Percentiles rank a stretch among this genome's conserved stretches.
These are phyloP conservation scores for Chrysopilus asiliformis DNA, from an alignment of 2,888 invertebrate genomes.

Conservation along the genomic window DNA sequence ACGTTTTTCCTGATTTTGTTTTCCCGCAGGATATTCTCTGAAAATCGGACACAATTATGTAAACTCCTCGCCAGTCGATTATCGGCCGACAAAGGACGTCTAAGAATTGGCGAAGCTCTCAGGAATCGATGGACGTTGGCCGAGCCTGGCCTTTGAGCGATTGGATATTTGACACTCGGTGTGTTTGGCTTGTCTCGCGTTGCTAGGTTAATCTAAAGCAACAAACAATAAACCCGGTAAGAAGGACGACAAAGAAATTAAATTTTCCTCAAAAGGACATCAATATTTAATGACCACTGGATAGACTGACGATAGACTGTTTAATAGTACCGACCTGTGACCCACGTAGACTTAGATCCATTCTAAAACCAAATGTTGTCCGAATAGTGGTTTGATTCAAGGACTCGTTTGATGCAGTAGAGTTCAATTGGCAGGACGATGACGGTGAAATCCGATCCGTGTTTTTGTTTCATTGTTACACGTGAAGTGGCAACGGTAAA, in stretches of 20 bases:
- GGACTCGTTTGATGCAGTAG: too few relatives aligned
- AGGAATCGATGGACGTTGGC: conserved; percentile 17
- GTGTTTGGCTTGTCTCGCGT: conserved; percentile 30
- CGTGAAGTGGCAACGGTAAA: too few relatives aligned
- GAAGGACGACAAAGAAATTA: too few relatives aligned
- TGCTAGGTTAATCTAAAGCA: conserved; percentile 37
- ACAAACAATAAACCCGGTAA: too few relatives aligned
- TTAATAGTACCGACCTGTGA: conserved; percentile 28
- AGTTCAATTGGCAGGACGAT: too few relatives aligned
- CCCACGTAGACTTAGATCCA: conserved; percentile 35
- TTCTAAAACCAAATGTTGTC: too few relatives aligned
- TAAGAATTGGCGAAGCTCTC: conserved; percentile 25
- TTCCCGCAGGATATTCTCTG: conserved; percentile 10
- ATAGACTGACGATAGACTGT: too few relatives aligned
- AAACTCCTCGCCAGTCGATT: conserved; percentile 24
- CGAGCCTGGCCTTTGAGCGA: conserved; percentile 29
- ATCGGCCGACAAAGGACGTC: conserved; percentile 34
- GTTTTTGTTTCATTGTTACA: too few relatives aligned
- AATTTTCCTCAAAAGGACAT: too few relatives aligned
- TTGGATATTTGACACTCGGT: conserved; percentile 24
- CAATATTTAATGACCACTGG: too few relatives aligned
- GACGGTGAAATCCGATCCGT: too few relatives aligned
- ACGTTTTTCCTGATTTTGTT: conserved; percentile 14
- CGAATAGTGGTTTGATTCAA: too few relatives aligned
- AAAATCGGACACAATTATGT: conserved; percentile 11